Evolutionary conservation across 2,113 vertebrate species (phyloP), one percentile per base, ranked within the genome.

Genomic region (Phaethon lepturus): DNA sequence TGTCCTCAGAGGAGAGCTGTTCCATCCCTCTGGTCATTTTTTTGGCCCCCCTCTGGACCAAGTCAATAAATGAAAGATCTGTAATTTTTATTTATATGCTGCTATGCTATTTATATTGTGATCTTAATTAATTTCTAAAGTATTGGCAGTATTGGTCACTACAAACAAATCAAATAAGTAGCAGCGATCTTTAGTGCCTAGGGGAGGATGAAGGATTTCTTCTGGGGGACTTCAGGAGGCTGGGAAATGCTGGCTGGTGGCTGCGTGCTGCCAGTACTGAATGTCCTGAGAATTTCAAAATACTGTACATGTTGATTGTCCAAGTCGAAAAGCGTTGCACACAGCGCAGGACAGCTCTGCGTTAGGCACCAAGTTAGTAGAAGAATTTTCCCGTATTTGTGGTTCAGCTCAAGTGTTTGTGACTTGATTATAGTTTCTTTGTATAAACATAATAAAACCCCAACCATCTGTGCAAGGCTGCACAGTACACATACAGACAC

Each of bases 361-460:
- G 1, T 22, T 73, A 68, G 55, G 24, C 52, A 52, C 76, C 76
- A n/a, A 93, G 69, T 82, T 28, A 79, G 77, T 11, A 89, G 81
- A 81, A 89, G 52, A 90, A 93, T 90, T 95, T 96, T 93, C 40
- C 63, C 79, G 38, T 14, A 64, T 49, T 96, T 88, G 85, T 67
- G 88, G 90, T 88, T 94, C 87, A 83, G 81, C 71, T 97, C 62
- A 83, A 96, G 74, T 66, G 58, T 88, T 93, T 94, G 78, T 8
- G 64, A 93, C 62, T 88, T 66, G 58, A 62, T 66, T 88, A 68
- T n/a, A 63, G 62, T 29, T 79, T 78, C 71, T 92, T 76, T 73
- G 71, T 79, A 66, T 93, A 96, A 96, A 93, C 81, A 94, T 11
- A 60, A 77, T 79, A 62, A 95, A 96, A 93, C 42, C 29, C 81